Evolutionary conservation across 2,113 vertebrate genomes (phyloP), one percentile per base, ranked within the genome.

Genomic region (Romanogobio albipinnatus): DNA sequence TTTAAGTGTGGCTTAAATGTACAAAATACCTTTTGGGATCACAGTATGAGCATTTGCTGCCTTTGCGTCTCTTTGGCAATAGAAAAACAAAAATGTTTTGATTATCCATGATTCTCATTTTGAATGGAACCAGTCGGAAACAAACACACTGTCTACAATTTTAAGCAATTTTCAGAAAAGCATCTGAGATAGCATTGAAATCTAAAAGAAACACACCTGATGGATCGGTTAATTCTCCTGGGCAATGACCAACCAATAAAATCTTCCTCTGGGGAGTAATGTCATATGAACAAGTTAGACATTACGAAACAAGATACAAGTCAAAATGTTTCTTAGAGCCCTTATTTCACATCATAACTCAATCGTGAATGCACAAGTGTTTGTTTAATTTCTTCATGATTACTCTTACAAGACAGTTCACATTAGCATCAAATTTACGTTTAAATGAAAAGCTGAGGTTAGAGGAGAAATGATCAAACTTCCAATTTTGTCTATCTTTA

Each of bases 401-500:
- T 86, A 86, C 82, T 86, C 81, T 91, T 88, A 89, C 81, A 89
- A 88, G 85, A 89, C 81, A 88, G 83, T 77, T 88, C 86, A 90
- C 84, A 91, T 91, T 90, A 93, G 90, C 88, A 93, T 92, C 82
- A 73, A 87, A 93, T 92, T 89, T 90, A 93, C 92, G 89, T 92
- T 93, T 89, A 24, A 19, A 53, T 47, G 43, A 62, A 59, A 56
- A 68, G 76, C 29, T 51, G 6, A 62, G 56, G 58, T 43, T 59
- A 62, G 71, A 88, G 82, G 82, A 86, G 78, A 86, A 88, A 64
- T 59, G 74, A 66, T 85, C 85, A 86, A 84, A 66, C 56, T 88
- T 66, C 39, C 19, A 82, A 33, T 61, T 36, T 74, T 61, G 26
- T 86, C 68, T 84, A 76, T 86, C 78, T 82, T 29, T 39, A 43